Percentiles rank a stretch among this genome's conserved stretches.
Evolutionary conservation across 2,888 invertebrate genomes (phyloP).

Genomic region (Oxytorus armatus): DNA sequence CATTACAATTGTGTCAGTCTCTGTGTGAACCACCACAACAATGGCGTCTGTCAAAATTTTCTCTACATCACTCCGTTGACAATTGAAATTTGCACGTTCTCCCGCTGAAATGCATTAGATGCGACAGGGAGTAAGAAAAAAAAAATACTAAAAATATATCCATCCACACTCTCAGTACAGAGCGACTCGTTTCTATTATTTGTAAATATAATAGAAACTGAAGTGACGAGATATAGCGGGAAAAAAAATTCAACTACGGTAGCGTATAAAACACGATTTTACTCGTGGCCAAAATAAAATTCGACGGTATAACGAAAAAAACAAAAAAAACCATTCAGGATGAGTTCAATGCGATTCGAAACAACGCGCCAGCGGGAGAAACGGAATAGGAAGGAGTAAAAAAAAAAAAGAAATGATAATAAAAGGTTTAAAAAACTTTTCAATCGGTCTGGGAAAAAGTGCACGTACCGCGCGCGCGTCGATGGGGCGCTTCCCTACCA

Average conservation of each 20-base stretch:
- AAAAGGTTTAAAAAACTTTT: slow-evolving; percentile 64
- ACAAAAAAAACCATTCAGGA: slow-evolving; percentile 21
- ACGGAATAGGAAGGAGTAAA: not conserved
- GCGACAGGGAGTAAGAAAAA: not conserved
- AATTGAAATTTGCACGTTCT: not conserved
- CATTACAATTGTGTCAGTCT: not conserved
- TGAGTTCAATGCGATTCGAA: slow-evolving; percentile 44
- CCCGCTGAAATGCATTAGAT: not conserved
- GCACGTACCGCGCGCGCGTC: slow-evolving; percentile 27
- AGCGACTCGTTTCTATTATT: slow-evolving; percentile 22
- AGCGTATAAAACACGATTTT: slow-evolving; percentile 31
- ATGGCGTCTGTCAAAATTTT: too few species aligned
- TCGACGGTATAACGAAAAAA: too few species aligned
- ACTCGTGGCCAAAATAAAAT: slow-evolving; percentile 24
- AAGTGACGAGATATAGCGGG: slow-evolving; percentile 13
- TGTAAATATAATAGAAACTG: slow-evolving; percentile 26
- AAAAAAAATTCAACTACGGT: slow-evolving; percentile 12
- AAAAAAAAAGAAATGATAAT: slow-evolving; percentile 40
- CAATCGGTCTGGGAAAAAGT: slow-evolving; percentile 51
- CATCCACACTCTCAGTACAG: not conserved
- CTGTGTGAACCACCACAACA: too few species aligned
- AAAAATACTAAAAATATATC: too few species aligned
- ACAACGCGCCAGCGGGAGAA: slow-evolving; percentile 13
- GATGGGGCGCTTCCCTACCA: slow-evolving; percentile 48
- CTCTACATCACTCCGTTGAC: not conserved